Base-by-base conservation (phyloP, 2,888 invertebrate genomes). In the Apamea monoglypha region DNA sequence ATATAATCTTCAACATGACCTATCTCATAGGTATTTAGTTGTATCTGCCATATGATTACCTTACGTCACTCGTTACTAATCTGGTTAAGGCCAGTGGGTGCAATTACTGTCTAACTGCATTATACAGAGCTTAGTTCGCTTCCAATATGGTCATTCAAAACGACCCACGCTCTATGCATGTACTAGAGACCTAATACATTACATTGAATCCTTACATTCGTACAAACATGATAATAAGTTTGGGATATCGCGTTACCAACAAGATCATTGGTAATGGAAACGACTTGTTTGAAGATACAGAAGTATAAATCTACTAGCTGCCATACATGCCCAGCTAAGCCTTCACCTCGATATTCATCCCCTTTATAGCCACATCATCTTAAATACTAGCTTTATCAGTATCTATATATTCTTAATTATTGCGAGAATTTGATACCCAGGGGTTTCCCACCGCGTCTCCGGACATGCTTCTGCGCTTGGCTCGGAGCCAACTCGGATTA, bases 381-480 rank as follows among this genome's bases (percentile, higher is more conserved):
- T 61, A 14, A 63, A 76, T 36, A 50, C 5, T 40, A 36, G 4
- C 32, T 6, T 47, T 73, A 32, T 32, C 53, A 59, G 2, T 36
- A 67, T 47, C 25, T 18, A 63, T 56, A 29, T 59, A 74, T 29
- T 5, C 16, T 16, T 36, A 53, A 81, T 69, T 25, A 81, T 72
- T 53, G 29, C 36, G 44, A 70, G 47, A 73, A 82, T 76, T 53
- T 69, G 78, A 80, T 82, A 80, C 69, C 71, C 75, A 89, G 91
- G 93, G 92, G 89, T 91, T 92, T 88, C 91, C 93, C 91, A 86
- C 72, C 84, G 90, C 90, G 84, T 86, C 89, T 82, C 84, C 80
- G 80, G 87, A 81, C 81, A 84, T 85, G 82, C 88, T 79, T 86
- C 44, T 89, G 80, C 78, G 63, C 32, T 89, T 93, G 94, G 94